Evolutionary conservation across 92 coral and sea anemone genomes (phyloP), one percentile per base, ranked within the genome.

Genomic region (Umimayanthus chanpuru): DNA sequence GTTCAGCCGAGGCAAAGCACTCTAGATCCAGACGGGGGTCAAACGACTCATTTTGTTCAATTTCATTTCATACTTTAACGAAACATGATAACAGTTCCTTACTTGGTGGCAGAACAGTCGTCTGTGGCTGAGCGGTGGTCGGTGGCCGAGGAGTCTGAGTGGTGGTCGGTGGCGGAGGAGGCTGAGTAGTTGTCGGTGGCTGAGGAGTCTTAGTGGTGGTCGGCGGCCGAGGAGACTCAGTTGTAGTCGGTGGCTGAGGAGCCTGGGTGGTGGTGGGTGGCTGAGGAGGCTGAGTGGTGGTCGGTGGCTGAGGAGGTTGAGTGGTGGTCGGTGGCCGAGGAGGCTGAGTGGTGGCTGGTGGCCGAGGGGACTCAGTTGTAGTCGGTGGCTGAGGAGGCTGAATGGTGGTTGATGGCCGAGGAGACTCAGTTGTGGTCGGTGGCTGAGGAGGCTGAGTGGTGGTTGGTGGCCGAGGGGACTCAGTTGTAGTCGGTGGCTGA

Each of bases 81-180:
- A 44, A 44, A 44, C 50, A 44, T 44, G 50, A 6, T 53, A 9
- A 53, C 2, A 5, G 16, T 53, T 7, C 55, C 68, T 81, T 78
- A 23, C 58, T 64, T 77, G 89, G 83, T 75, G 76, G 81, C 73
- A 14, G 65, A 39, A 89, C 75, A 6, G 92, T 86, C 6, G 90
- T 87, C 23, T 73, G 85, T 78, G 47, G 41, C 58, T 75, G 81
- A 64, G 73, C 76, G 21, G 67, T 86, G 11, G 47, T 38, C 16
- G 79, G 50, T 36, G 30, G 58, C 9, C 32, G 16, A 12, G 71
- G 73, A 67, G 79, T 15, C 79, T 5, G 47, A 39, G 29, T 75
- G 11, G 79, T 38, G 10, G 79, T 75, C 28, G 39, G 49, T 38
- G 41, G 41, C 23, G 18, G 49, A 36, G 44, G 21, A 36, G 78